phyloP scores from a whole-genome alignment of 2,888 invertebrate genomes.

The Dryobotodes eremita region DNA sequence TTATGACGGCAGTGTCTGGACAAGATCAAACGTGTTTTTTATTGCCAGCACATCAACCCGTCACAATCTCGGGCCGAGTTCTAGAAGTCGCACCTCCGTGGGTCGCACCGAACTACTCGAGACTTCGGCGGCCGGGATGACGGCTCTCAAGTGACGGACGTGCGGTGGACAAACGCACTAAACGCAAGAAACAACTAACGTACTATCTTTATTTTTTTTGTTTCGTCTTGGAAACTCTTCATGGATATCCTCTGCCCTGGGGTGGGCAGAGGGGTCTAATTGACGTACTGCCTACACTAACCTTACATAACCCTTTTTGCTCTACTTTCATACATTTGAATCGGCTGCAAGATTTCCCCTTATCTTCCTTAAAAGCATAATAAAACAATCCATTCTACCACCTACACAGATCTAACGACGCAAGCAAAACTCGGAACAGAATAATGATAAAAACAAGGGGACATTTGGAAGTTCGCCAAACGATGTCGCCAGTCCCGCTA shows the following conservation, averaged over 20 bases:
- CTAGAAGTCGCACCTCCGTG: too few relatives aligned
- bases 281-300: neutral
- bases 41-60: too few relatives aligned
- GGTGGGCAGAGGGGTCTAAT: too few relatives aligned
- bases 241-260: too few relatives aligned
- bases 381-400: neutral
- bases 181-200: neutral
- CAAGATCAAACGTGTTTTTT: too few relatives aligned
- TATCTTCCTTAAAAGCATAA: neutral
- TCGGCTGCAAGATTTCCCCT: neutral
- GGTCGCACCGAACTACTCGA: too few relatives aligned
- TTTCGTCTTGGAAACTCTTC: too few relatives aligned
- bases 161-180: too few relatives aligned
- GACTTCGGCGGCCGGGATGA: too few relatives aligned
- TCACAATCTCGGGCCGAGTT: too few relatives aligned
- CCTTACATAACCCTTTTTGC: neutral
- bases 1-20: too few relatives aligned
- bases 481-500: constrained; percentile 17
- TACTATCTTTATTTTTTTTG: neutral
- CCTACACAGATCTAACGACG: constrained; percentile 20
- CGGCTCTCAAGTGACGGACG: too few relatives aligned
- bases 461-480: constrained; percentile 54
- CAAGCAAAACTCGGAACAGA: constrained; percentile 18
- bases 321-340: neutral
- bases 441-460: constrained; percentile 39